phyloP scores from a whole-genome alignment of 2,113 vertebrate genomes.

The Heterocephalus glaber region DNA sequence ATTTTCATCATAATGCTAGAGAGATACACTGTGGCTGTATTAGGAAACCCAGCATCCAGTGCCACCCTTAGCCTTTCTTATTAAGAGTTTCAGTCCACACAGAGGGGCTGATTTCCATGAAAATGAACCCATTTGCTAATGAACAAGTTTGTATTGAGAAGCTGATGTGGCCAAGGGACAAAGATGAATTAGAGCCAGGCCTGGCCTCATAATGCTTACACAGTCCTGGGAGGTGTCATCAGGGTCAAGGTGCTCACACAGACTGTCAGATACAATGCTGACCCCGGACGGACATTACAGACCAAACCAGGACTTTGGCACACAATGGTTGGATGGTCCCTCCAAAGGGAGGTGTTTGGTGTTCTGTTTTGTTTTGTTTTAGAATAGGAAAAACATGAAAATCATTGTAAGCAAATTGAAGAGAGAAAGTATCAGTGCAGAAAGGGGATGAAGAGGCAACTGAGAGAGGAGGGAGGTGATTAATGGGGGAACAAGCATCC shows the following conservation, averaged over 20 bases:
- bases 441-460: background rate
- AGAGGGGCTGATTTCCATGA: background rate
- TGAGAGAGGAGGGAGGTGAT: background rate
- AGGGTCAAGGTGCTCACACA: too few species aligned
- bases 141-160: background rate
- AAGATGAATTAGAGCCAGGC: background rate
- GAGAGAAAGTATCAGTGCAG: background rate
- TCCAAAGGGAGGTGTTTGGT: background rate
- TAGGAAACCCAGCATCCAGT: background rate
- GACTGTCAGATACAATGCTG: background rate
- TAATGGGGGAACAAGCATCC: background rate
- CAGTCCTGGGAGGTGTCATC: background rate
- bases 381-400: constrained; percentile 1
- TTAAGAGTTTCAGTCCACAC: background rate
- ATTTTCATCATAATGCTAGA: background rate
- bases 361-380: constrained; percentile 6
- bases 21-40: background rate
- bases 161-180: background rate
- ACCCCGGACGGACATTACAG: fast-evolving
- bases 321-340: too few species aligned
- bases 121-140: background rate
- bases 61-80: background rate
- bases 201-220: background rate
- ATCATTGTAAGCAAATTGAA: background rate
- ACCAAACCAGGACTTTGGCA: background rate